Conservation (phyloP, 37 sponge, comb jelly and placozoan genomes). For the Aplysina aerophoba region DNA sequence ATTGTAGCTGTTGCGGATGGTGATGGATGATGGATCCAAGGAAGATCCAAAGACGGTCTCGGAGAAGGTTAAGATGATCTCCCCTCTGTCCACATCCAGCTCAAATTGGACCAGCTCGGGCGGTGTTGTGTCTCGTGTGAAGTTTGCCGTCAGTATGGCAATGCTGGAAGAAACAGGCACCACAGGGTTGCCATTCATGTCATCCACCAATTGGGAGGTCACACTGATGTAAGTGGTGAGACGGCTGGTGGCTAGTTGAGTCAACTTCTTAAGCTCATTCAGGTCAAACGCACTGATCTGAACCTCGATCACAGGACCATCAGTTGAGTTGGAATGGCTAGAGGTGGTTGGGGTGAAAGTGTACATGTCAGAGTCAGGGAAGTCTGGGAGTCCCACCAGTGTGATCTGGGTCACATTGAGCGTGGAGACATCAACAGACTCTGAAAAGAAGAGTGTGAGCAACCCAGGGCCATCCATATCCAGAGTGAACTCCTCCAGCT, state of each 20-base stretch:
- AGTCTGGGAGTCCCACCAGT: conserved; percentile 38
- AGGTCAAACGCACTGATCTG: conserved; percentile 52
- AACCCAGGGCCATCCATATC: conserved; percentile 74
- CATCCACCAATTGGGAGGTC: conserved; percentile 53
- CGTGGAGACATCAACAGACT: conserved; percentile 74
- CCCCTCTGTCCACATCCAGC: conserved; percentile 76
- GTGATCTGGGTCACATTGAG: conserved; percentile 72
- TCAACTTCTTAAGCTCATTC: conserved; percentile 66
- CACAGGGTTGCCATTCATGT: conserved; percentile 83
- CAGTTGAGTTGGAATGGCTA: conserved; percentile 51
- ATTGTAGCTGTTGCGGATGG: conserved; percentile 57
- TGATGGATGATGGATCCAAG: conserved; percentile 41
- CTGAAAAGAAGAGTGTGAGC: conserved; percentile 80
- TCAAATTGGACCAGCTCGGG: conserved; percentile 64
- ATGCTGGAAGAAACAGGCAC: conserved; percentile 20
- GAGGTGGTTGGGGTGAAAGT: conserved; percentile 35
- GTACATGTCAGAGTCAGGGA: conserved; percentile 17
- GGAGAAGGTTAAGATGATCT: conserved; percentile 72
- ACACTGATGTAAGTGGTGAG: conserved; percentile 65
- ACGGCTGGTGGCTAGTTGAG: conserved; percentile 44
- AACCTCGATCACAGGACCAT: conserved; percentile 72
- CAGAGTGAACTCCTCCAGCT: conserved; percentile 55
- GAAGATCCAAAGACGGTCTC: conserved; percentile 70
- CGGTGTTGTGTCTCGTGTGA: conserved; percentile 58
- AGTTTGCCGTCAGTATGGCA: conserved; percentile 13